These are phyloP conservation scores for Lepidiolamprologus cunningtoni DNA, from an alignment of 2,113 vertebrate genomes.

Conservation along the genomic window DNA sequence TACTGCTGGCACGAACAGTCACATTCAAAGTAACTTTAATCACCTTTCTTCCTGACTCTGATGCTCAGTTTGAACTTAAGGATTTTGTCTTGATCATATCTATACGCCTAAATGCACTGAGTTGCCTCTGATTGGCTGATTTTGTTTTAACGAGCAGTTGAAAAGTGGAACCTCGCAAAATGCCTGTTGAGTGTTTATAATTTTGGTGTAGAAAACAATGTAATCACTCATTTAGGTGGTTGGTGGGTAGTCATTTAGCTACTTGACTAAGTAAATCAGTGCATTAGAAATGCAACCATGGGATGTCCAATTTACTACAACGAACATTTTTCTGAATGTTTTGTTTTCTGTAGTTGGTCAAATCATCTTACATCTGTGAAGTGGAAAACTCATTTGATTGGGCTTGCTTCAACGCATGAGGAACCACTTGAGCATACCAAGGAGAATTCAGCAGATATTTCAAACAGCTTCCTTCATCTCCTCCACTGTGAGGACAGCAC, in stretches of 20 bases:
- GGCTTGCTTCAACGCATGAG: neutral
- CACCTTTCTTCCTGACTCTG: neutral
- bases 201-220: neutral
- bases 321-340: neutral
- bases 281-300: neutral
- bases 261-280: neutral
- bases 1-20: neutral
- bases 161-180: neutral
- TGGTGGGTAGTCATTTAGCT: neutral
- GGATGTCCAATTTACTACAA: neutral
- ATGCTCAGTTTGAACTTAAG: neutral
- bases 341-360: neutral
- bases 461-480: slow-evolving; percentile 36
- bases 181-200: neutral
- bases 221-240: neutral
- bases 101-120: neutral
- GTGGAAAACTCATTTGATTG: slow-evolving; percentile 9
- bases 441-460: slow-evolving; percentile 47
- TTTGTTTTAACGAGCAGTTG: neutral
- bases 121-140: neutral
- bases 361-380: neutral
- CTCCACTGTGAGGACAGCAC: slow-evolving; percentile 42
- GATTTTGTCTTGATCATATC: neutral
- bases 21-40: neutral
- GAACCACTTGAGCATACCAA: slow-evolving; percentile 28